Percentiles rank a stretch among this genome's conserved stretches.
These are phyloP conservation scores for Hydra vulgaris DNA, from an alignment of 30 jellyfish, hydroid and myxozoan species.

Conservation along the genomic window DNA sequence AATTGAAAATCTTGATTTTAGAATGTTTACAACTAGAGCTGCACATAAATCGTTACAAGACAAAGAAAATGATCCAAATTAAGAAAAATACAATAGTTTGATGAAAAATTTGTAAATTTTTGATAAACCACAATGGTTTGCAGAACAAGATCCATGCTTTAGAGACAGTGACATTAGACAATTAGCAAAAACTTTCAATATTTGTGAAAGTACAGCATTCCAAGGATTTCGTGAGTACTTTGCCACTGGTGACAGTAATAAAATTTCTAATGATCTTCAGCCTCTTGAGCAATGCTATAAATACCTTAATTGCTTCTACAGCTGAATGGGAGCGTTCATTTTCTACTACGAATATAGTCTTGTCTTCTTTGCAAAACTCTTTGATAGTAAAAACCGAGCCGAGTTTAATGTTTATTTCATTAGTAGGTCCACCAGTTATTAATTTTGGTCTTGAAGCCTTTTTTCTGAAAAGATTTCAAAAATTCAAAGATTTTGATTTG, in stretches of 20 bases:
- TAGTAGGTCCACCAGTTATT: background rate
- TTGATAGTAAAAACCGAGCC: background rate
- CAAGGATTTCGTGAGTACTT: background rate
- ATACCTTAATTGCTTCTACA: background rate
- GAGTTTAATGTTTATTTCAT: background rate
- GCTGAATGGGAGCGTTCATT: background rate
- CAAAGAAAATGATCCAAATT: background rate
- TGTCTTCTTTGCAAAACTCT: background rate
- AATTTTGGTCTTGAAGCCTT: background rate
- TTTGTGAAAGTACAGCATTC: background rate
- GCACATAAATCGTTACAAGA: background rate
- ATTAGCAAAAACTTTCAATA: background rate
- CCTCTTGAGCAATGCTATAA: background rate
- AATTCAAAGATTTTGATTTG: too few species aligned
- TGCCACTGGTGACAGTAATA: background rate
- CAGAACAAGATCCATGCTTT: background rate
- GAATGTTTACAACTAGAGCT: background rate
- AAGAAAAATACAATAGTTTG: background rate
- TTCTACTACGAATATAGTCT: background rate
- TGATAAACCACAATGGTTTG: background rate
- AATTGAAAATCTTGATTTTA: background rate
- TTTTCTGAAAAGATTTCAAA: too few species aligned
- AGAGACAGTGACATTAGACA: background rate
- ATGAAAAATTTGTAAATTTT: background rate
- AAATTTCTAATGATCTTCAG: background rate